A percentile compares a stretch with the other conserved stretches of the same genome.
Conservation (phyloP, 2,113 vertebrate species). For the Pterocles orientalis region DNA sequence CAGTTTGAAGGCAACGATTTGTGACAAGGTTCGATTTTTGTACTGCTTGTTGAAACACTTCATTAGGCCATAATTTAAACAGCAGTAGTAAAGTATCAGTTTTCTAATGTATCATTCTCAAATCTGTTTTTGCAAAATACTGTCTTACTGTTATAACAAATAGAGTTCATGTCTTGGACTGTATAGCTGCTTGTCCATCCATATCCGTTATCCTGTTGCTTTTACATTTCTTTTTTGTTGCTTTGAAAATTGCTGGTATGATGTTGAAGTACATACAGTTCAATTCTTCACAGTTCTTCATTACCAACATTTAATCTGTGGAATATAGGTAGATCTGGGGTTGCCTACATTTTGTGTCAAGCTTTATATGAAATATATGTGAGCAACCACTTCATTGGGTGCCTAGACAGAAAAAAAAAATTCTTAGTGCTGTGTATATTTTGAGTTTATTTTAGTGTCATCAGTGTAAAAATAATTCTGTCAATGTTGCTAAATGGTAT, state of each 20-base stretch:
- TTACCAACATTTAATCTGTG: not conserved
- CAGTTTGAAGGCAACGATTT: not conserved
- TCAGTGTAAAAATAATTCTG: conserved; percentile 11
- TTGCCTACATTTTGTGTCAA: not conserved
- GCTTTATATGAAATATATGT: not conserved
- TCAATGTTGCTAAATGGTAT: conserved; percentile 52
- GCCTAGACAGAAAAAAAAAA: not conserved
- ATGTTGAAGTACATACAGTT: not conserved
- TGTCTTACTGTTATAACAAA: not conserved
- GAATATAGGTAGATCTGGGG: not conserved
- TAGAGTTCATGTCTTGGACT: not conserved
- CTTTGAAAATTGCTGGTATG: not conserved
- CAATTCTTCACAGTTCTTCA: not conserved
- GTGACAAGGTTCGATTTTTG: not conserved
- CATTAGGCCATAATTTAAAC: not conserved
- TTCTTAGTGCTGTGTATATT: conserved; percentile 15
- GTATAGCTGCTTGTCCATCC: not conserved
- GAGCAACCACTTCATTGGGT: not conserved
- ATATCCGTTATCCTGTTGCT: not conserved
- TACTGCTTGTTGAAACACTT: not conserved
- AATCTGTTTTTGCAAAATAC: not conserved
- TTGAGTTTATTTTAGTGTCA: conserved; percentile 56
- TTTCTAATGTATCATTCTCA: not conserved
- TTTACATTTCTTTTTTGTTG: not conserved
- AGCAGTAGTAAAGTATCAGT: not conserved